These are phyloP conservation scores for Pristionchus mayeri DNA, from an alignment of 2,888 invertebrate species.

Conservation along the genomic window DNA sequence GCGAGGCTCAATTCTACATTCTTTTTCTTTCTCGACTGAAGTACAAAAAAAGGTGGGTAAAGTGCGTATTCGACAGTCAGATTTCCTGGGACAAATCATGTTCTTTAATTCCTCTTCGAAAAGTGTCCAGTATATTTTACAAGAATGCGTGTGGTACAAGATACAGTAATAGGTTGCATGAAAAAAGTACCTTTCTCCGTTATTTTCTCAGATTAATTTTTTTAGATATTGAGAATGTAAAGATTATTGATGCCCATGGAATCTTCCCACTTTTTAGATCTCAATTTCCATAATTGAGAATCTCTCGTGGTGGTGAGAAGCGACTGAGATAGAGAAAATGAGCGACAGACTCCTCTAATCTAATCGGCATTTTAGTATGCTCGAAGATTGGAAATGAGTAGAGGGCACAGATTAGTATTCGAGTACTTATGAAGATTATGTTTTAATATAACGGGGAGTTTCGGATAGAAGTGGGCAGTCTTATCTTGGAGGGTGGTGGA, in stretches of 20 bases:
- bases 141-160: no score
- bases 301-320: background rate
- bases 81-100: background rate
- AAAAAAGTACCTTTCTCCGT: no score
- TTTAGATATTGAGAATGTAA: no score
- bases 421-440: background rate
- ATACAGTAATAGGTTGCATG: no score
- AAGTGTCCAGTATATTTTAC: no score
- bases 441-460: background rate
- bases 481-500: background rate
- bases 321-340: background rate
- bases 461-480: background rate
- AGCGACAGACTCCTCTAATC: background rate
- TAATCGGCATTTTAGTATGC: background rate
- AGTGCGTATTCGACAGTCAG: background rate
- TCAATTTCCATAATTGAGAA: conserved; percentile 22
- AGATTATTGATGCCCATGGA: no score
- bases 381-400: background rate
- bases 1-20: background rate
- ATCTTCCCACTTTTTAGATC: background rate
- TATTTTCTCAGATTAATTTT: no score
- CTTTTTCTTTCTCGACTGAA: background rate
- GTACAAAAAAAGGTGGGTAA: background rate
- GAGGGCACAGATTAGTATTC: background rate
- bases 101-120: no score